phyloP scores from a whole-genome alignment of 1,140 invertebrate genomes.

The Artemia franciscana region DNA sequence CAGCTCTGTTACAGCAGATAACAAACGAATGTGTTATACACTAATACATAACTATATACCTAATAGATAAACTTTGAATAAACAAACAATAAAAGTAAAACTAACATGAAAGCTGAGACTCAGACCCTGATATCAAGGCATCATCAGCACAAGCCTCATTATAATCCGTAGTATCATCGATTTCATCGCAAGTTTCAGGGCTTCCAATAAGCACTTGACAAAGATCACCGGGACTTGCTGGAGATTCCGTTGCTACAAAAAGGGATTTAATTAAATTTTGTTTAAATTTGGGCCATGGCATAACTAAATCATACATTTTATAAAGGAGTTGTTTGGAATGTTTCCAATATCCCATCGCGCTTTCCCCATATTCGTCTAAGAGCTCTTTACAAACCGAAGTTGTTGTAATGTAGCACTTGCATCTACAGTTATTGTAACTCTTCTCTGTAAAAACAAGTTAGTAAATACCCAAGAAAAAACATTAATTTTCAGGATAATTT shows the following conservation, averaged over 20 bases:
- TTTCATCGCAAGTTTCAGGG: background rate
- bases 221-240: background rate
- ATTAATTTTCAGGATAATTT: too few species aligned
- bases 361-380: background rate
- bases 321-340: background rate
- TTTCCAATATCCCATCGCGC: background rate
- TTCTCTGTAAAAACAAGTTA: too few species aligned
- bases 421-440: background rate
- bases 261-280: background rate
- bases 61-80: background rate
- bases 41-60: background rate
- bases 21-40: background rate
- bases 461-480: too few species aligned
- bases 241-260: background rate
- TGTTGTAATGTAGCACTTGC: background rate
- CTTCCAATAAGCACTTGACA: background rate
- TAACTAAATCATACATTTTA: background rate
- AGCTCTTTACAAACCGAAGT: background rate
- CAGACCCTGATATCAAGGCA: background rate
- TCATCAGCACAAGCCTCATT: background rate
- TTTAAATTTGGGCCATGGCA: too few species aligned
- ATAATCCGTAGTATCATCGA: background rate
- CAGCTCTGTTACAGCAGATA: background rate
- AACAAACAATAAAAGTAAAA: background rate
- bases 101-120: background rate